Evolutionary conservation across 2,888 invertebrate species (phyloP).

Genomic region (Apamea anceps): DNA sequence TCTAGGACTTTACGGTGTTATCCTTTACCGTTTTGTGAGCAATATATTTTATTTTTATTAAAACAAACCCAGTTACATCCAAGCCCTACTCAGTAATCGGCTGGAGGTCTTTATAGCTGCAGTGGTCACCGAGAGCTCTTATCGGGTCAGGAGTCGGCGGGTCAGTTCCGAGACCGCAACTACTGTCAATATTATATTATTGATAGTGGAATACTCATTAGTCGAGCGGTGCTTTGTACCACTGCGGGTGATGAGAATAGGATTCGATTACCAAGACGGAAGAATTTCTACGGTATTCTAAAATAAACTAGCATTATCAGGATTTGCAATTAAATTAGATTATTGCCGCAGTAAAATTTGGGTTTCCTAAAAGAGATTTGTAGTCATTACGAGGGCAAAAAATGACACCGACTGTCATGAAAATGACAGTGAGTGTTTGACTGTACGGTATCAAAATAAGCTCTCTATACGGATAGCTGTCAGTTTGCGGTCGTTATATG

Average conservation of each 20-base stretch:
- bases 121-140: constrained; percentile 38
- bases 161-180: constrained; percentile 53
- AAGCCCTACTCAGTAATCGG: constrained; percentile 53
- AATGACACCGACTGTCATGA: background rate
- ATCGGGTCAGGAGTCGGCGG: constrained; percentile 55
- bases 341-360: too few species aligned
- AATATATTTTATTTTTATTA: background rate
- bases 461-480: background rate
- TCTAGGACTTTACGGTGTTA: too few species aligned
- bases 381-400: background rate
- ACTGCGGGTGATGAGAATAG: background rate
- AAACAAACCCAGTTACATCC: background rate
- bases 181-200: constrained; percentile 42
- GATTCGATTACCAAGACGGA: too few species aligned
- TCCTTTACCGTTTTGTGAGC: background rate
- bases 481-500: background rate
- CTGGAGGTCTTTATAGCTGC: constrained; percentile 51
- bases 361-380: too few species aligned
- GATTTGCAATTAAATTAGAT: too few species aligned
- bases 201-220: constrained; percentile 28
- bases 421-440: background rate
- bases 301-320: too few species aligned
- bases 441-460: background rate
- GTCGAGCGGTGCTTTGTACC: background rate
- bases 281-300: background rate